Conservation (phyloP, 2,797 vertebrate genomes). For the Podarcis siculus region DNA sequence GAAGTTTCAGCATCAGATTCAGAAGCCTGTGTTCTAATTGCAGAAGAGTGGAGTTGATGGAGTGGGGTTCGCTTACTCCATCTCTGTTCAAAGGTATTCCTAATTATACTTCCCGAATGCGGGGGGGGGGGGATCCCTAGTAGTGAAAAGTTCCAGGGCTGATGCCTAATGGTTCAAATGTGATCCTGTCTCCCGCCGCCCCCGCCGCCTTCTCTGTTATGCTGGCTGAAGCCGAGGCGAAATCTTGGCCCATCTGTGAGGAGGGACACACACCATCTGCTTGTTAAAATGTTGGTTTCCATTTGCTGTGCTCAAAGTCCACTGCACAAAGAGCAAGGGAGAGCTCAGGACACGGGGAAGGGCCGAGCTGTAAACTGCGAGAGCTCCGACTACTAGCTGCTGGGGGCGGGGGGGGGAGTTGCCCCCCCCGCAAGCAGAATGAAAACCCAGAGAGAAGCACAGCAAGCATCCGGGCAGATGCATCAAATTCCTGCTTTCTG, state of each 20-base stretch:
- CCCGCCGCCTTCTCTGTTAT: neutral
- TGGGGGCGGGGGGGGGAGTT: neutral
- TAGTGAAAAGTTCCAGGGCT: neutral
- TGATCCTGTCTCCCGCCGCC: neutral
- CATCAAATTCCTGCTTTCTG: conserved; percentile 7
- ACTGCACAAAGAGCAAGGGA: conserved; percentile 16
- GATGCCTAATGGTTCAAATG: neutral
- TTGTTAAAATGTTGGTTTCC: conserved; percentile 14
- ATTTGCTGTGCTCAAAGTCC: conserved; percentile 32
- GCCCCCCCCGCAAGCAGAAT: neutral
- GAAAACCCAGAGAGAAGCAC: neutral
- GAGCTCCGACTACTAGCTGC: neutral
- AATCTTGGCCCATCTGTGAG: conserved; percentile 21
- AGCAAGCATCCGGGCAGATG: neutral
- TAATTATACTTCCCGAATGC: neutral
- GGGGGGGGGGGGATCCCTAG: neutral
- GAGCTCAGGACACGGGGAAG: neutral
- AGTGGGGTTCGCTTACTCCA: neutral
- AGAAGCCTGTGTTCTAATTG: neutral
- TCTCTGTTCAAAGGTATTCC: neutral
- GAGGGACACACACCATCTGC: conserved; percentile 27
- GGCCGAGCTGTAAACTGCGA: neutral
- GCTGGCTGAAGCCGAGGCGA: conserved; percentile 1
- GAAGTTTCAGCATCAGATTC: neutral
- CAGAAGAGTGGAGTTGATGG: neutral